Evolutionary conservation across 2,113 vertebrate species (phyloP), one percentile per base, ranked within the genome.

Genomic region (Pholis gunnellus): DNA sequence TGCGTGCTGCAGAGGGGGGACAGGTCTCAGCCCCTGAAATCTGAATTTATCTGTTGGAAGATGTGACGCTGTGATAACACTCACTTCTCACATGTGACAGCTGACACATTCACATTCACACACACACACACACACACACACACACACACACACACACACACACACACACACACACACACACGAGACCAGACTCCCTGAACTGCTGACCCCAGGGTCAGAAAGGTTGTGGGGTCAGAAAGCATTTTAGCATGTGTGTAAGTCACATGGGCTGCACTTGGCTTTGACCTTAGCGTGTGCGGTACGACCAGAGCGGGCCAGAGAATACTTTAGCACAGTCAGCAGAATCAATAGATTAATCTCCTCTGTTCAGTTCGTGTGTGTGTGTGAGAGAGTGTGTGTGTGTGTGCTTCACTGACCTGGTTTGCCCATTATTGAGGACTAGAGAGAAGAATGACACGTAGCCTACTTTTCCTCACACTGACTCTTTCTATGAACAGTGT

Each of bases 191-290:
- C 65, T 77, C 83, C 72, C 81, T 64, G 66, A 82, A 59, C 83
- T 80, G 48, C 8, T 75, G 78, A 84, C 68, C 72, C 48, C 60
- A 15, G 77, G 81, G 83, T 72, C 63, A 38, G 11, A 15, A 59
- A 85, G 81, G 79, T 83, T 86, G 79, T 29, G 38, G 29, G 83
- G 50, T 81, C 74, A 79, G 36, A 44, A 60, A 48, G 34, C 46
- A 64, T 89, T 5, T 60, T 71, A 69, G 66, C 29, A 5, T 36
- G 75, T 78, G 83, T 69, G 71, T 34, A 34, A 6, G 34, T 72
- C 60, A 69, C 31, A 57, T 29, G 64, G 70, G 25, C 69, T 31
- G 31, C 4, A 31, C 31, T 31, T 4, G 31, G 31, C 31, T 31
- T 31, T 4, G 82, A 85, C 85, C 73, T 74, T 34, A 3, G 18